These are phyloP conservation scores for Crocodylus rhombifer DNA, from an alignment of 2,797 vertebrate species.

Conservation along the genomic window DNA sequence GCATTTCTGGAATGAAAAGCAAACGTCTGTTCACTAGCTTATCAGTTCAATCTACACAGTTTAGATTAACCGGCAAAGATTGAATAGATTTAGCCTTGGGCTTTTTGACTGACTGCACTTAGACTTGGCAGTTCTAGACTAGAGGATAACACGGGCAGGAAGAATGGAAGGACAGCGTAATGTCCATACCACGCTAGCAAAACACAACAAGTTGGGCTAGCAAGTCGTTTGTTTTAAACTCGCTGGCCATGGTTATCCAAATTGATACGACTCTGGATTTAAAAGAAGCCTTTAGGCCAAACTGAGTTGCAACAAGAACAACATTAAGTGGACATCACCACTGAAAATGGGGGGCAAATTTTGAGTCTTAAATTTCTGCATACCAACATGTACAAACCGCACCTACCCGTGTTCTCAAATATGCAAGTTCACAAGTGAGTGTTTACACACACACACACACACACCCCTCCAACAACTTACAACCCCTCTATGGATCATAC, in stretches of 20 bases:
- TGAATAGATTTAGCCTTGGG: too few relatives aligned
- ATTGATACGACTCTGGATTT: not conserved
- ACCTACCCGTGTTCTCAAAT: not conserved
- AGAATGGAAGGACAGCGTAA: not conserved
- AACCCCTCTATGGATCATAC: rapidly evolving
- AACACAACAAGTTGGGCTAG: not conserved
- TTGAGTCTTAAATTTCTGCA: not conserved
- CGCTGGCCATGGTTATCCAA: not conserved
- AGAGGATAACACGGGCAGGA: not conserved
- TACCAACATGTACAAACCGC: rapidly evolving
- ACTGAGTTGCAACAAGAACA: not conserved
- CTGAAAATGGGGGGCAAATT: not conserved
- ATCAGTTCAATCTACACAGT: too few relatives aligned
- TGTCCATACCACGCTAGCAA: not conserved
- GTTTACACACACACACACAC: rapidly evolving
- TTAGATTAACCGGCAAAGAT: too few relatives aligned
- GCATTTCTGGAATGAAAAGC: too few relatives aligned
- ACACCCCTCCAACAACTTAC: not conserved
- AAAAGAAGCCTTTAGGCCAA: too few relatives aligned
- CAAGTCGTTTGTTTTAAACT: not conserved
- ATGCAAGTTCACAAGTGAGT: not conserved
- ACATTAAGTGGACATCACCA: not conserved
- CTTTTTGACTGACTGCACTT: too few relatives aligned
- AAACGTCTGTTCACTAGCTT: too few relatives aligned
- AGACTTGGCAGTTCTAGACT: not conserved